Evolutionary conservation across 2,797 vertebrate species (phyloP), one percentile per base, ranked within the genome.

Genomic region (Sebastes iracundus): DNA sequence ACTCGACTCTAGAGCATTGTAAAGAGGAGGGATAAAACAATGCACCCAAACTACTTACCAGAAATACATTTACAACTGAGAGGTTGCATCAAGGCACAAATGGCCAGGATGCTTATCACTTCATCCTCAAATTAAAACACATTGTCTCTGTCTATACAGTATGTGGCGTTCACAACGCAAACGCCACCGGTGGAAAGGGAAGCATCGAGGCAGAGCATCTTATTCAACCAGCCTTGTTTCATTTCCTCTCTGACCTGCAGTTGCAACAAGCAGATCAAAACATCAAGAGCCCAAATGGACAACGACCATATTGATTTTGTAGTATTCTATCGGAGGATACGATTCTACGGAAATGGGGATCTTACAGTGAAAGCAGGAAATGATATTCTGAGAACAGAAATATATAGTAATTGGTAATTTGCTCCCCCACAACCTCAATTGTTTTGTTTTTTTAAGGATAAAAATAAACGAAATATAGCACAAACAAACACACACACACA

Each of bases 241-340:
- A 49, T 53, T 79, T 66, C 25, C 14, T 23, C 32, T 42, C 33
- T 61, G 32, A 58, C 52, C 52, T 76, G 58, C 63, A 46, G 55
- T 49, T 46, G 72, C 67, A 85, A 80, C 75, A 63, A 28, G n/a
- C 13, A 61, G 59, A 82, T 83, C 63, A 77, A 76, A 74, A 73
- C 33, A 63, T 12, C 23, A 42, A 72, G 55, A 79, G 55, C 60
- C 53, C 72, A 82, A 70, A 86, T 79, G 60, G 68, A 85, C 82
- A 80, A n/a, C 9, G 18, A 4, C 78, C 67, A 49, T 65, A 87
- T 85, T 67, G 75, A 92, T 86, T 84, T 74, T 42, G 65, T 52
- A 75, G 60, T 35, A 72, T 82, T 90, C 52, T 38, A 71, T 62
- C 65, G 55, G 65, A 64, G 46, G 52, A 70, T 68, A 72, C 79